These are phyloP conservation scores for Porites lobata DNA, from an alignment of 92 coral and sea anemone genomes.

Conservation along the genomic window DNA sequence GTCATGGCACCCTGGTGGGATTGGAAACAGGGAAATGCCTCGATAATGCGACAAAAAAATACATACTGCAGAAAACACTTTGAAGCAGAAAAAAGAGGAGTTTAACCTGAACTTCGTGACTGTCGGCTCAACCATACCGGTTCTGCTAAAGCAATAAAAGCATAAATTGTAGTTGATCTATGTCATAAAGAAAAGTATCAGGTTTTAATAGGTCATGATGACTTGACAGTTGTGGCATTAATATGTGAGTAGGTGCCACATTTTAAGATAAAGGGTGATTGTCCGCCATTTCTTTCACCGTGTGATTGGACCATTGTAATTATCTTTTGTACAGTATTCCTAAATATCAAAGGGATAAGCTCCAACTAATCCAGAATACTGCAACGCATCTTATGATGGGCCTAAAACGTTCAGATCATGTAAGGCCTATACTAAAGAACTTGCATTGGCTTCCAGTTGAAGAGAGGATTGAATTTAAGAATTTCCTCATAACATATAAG, in stretches of 20 bases:
- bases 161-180: slow-evolving; percentile 14
- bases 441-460: too few relatives aligned
- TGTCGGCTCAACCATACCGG: background rate
- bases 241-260: background rate
- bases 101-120: background rate
- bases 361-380: too few relatives aligned
- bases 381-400: too few relatives aligned
- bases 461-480: too few relatives aligned
- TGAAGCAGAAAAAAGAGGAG: background rate
- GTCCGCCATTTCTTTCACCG: too few relatives aligned
- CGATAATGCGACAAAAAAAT: slow-evolving; percentile 3
- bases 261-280: too few relatives aligned
- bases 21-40: slow-evolving; percentile 32
- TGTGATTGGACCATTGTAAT: too few relatives aligned
- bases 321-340: too few relatives aligned
- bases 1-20: slow-evolving; percentile 49
- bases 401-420: too few relatives aligned
- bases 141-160: background rate
- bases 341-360: too few relatives aligned
- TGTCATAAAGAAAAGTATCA: background rate
- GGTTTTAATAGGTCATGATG: slow-evolving; percentile 35
- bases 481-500: too few relatives aligned
- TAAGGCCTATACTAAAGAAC: too few relatives aligned
- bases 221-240: slow-evolving; percentile 8
- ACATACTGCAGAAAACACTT: slow-evolving; percentile 32